Percentiles rank a stretch among this genome's conserved stretches.
phyloP scores from a whole-genome alignment of 2,888 invertebrate species.

The Malthinus flaveolus region DNA sequence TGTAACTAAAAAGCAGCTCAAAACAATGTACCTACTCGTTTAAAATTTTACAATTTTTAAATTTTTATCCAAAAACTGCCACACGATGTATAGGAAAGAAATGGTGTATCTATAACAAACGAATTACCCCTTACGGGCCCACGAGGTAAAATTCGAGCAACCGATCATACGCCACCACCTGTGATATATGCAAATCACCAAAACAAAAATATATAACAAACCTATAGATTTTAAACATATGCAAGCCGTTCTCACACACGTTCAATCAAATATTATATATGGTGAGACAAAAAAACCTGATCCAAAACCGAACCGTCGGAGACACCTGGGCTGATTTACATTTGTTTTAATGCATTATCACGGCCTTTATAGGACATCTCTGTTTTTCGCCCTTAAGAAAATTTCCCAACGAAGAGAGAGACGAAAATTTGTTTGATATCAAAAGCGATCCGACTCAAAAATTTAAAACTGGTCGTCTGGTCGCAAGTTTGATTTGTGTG shows the following conservation, averaged over 20 bases:
- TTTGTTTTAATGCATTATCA: slow-evolving; percentile 28
- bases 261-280: slow-evolving; percentile 32
- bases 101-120: too few relatives aligned
- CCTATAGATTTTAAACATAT: slow-evolving; percentile 28
- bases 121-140: slow-evolving; percentile 4
- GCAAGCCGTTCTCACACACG: slow-evolving; percentile 33
- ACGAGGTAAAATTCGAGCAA: slow-evolving; percentile 16
- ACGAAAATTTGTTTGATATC: neutral
- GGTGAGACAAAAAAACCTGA: slow-evolving; percentile 33
- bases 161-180: slow-evolving; percentile 31
- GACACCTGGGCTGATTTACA: slow-evolving; percentile 33
- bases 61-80: too few relatives aligned
- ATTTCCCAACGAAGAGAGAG: neutral
- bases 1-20: too few relatives aligned
- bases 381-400: slow-evolving; percentile 2
- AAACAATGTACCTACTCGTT: too few relatives aligned
- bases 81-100: too few relatives aligned
- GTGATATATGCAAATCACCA: slow-evolving; percentile 33
- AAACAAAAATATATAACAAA: slow-evolving; percentile 21
- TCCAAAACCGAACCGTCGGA: slow-evolving; percentile 32
- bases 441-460: slow-evolving; percentile 11
- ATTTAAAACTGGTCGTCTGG: too few relatives aligned
- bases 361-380: slow-evolving; percentile 13
- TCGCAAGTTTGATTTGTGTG: slow-evolving; percentile 30
- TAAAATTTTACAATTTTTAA: too few relatives aligned